phyloP scores from a whole-genome alignment of 2,888 invertebrate genomes.

The Ophion ventricosus region DNA sequence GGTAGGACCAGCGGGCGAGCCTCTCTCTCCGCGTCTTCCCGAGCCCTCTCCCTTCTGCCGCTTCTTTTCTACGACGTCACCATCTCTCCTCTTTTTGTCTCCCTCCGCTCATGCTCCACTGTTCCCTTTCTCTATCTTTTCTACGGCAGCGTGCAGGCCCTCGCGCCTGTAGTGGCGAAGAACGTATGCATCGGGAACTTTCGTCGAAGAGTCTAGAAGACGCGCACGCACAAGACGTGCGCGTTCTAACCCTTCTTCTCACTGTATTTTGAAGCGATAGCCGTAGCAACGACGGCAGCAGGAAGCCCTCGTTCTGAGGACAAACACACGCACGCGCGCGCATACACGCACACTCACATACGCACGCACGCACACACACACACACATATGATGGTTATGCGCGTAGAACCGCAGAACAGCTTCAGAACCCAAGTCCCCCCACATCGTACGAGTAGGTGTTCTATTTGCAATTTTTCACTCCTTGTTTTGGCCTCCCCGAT shows the following conservation, averaged over 20 bases:
- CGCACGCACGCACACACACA: not conserved
- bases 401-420: too few relatives aligned
- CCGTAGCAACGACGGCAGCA: not conserved
- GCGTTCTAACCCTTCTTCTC: slow-evolving; percentile 34
- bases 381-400: too few relatives aligned
- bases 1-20: slow-evolving; percentile 57
- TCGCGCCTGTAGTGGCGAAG: slow-evolving; percentile 10
- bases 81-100: slow-evolving; percentile 6
- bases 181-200: slow-evolving; percentile 53
- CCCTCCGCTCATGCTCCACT: slow-evolving; percentile 15
- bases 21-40: slow-evolving; percentile 69
- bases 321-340: slow-evolving; percentile 44
- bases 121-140: slow-evolving; percentile 48
- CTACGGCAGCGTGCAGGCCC: slow-evolving; percentile 1
- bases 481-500: too few relatives aligned
- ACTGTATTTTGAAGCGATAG: not conserved
- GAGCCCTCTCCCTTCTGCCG: slow-evolving; percentile 68
- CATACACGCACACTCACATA: too few relatives aligned
- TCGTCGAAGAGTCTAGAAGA: slow-evolving; percentile 54
- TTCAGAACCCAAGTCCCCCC: too few relatives aligned
- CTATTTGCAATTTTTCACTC: too few relatives aligned
- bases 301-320: slow-evolving; percentile 68
- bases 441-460: too few relatives aligned
- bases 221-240: slow-evolving; percentile 14
- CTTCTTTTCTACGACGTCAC: slow-evolving; percentile 50